Evolutionary conservation across 35 echinoderm and acorn worm genomes (phyloP).

Genomic region (Lytechinus pictus): DNA sequence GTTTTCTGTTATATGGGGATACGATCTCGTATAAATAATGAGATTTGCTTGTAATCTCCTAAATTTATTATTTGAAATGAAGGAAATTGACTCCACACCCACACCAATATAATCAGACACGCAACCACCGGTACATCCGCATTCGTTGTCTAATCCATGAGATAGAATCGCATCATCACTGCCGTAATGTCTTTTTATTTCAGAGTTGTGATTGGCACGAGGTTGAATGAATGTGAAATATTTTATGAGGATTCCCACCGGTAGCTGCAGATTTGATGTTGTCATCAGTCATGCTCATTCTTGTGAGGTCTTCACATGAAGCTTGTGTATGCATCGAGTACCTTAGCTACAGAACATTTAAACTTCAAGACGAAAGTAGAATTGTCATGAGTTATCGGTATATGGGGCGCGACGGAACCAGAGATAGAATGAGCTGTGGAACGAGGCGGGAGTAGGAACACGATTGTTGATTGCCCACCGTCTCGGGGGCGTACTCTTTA

Average conservation of each 20-base stretch:
- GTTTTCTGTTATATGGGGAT: background rate
- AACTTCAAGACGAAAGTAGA: too few relatives aligned
- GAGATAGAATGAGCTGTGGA: too few relatives aligned
- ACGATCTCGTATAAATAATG: background rate
- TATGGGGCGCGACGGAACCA: too few relatives aligned
- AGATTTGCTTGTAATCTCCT: background rate
- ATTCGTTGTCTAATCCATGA: background rate
- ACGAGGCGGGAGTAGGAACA: too few relatives aligned
- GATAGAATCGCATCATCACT: background rate
- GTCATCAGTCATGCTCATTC: background rate
- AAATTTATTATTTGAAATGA: background rate
- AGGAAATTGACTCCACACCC: background rate
- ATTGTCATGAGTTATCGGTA: too few relatives aligned
- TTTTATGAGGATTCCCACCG: background rate
- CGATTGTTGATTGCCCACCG: too few relatives aligned
- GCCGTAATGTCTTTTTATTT: background rate
- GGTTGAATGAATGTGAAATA: background rate
- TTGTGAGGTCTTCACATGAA: background rate
- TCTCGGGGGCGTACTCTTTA: too few relatives aligned
- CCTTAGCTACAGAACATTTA: too few relatives aligned
- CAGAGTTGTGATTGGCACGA: background rate
- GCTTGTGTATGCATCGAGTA: background rate
- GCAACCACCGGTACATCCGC: background rate
- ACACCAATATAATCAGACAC: background rate
- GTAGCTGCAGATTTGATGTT: background rate